Evolutionary conservation across 2,888 invertebrate species (phyloP).

Genomic region (Tiliacea aurago): DNA sequence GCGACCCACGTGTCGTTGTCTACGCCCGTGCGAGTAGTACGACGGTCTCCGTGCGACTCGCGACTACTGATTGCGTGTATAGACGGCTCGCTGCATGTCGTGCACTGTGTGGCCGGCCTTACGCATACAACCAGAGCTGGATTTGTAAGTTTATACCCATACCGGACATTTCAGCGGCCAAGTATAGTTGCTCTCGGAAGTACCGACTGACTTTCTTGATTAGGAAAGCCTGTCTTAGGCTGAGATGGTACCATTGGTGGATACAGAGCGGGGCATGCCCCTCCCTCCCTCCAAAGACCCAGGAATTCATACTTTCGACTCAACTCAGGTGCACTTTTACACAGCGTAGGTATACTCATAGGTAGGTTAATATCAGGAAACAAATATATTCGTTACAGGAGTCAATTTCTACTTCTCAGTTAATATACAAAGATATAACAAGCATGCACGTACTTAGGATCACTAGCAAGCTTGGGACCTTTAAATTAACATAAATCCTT

Average conservation of each 20-base stretch:
- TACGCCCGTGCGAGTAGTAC: conserved; percentile 82
- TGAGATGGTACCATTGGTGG: background rate
- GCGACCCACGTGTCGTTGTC: conserved; percentile 89
- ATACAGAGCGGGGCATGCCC: too few species aligned
- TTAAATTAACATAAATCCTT: too few species aligned
- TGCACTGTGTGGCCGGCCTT: conserved; percentile 94
- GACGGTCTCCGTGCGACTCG: conserved; percentile 91
- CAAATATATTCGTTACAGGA: too few species aligned
- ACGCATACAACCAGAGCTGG: conserved; percentile 94
- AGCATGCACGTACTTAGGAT: too few species aligned
- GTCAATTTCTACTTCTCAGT: too few species aligned
- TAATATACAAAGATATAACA: too few species aligned
- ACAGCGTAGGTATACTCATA: too few species aligned
- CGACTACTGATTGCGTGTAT: conserved; percentile 95
- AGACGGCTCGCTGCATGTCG: conserved; percentile 95
- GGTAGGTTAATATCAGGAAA: too few species aligned
- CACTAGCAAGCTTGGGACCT: too few species aligned
- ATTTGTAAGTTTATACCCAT: conserved; percentile 91
- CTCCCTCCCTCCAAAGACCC: too few species aligned
- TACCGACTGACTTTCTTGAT: background rate
- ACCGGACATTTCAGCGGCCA: background rate
- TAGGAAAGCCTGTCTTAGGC: background rate
- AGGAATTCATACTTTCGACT: too few species aligned
- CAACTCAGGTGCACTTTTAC: too few species aligned
- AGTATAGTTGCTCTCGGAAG: background rate